Conservation (phyloP, 2,113 vertebrate species). For the Amazona guildingii region DNA sequence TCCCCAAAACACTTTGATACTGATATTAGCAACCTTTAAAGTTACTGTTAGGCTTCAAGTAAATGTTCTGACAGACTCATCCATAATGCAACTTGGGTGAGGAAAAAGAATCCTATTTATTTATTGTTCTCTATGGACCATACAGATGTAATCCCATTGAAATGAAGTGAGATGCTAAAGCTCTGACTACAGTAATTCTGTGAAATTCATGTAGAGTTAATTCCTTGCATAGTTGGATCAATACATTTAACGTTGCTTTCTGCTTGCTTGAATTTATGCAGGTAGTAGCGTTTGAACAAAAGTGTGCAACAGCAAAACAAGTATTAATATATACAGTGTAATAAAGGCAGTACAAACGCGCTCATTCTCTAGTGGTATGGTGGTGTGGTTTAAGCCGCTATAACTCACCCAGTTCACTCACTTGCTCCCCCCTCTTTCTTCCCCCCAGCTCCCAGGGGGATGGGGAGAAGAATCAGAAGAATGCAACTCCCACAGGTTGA, state of each 20-base stretch:
- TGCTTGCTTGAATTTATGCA: neutral
- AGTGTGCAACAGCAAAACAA: neutral
- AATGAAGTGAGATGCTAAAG: neutral
- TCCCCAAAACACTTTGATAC: neutral
- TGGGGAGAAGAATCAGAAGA: too few species aligned
- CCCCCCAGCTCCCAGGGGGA: too few species aligned
- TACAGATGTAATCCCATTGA: neutral
- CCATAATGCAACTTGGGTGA: neutral
- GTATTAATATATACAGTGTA: neutral
- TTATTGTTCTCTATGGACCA: neutral
- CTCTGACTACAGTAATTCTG: neutral
- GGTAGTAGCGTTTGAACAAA: neutral
- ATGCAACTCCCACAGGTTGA: too few species aligned
- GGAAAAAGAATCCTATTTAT: neutral
- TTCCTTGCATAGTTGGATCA: neutral
- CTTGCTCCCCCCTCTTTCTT: too few species aligned
- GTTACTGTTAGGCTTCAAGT: neutral
- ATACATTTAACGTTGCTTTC: neutral
- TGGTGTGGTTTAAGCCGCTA: too few species aligned
- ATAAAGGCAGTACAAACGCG: neutral
- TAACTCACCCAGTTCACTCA: too few species aligned
- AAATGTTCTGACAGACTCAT: neutral
- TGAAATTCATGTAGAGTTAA: neutral
- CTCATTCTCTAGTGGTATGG: neutral
- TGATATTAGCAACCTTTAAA: neutral